Conservation (phyloP, 2,113 vertebrate genomes). For the Strix uralensis region DNA sequence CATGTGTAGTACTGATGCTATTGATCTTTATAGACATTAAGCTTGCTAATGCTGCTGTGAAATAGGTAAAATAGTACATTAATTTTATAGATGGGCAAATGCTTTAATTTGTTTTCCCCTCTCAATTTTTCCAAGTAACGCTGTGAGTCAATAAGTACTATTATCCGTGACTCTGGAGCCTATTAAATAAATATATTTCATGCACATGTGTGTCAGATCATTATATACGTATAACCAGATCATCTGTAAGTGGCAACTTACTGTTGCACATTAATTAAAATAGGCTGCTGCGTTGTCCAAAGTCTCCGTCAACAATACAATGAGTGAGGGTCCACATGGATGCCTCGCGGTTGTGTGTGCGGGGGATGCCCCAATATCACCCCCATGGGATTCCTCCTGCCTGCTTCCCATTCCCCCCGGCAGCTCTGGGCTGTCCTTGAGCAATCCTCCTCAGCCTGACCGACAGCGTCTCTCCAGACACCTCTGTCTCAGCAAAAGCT, state of each 20-base stretch:
- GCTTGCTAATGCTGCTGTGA: background rate
- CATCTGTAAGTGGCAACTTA: background rate
- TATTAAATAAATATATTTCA: background rate
- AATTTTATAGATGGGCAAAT: background rate
- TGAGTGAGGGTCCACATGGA: background rate
- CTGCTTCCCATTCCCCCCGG: background rate
- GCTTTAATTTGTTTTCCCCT: background rate
- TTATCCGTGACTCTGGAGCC: background rate
- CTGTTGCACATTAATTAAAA: background rate
- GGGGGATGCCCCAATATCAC: background rate
- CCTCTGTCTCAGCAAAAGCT: background rate
- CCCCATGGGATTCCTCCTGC: background rate
- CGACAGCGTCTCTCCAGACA: background rate
- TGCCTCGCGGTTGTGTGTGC: background rate
- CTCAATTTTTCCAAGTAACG: background rate
- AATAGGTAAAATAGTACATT: slow-evolving; percentile 18
- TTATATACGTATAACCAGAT: background rate
- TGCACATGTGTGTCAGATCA: background rate
- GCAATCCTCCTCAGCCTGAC: background rate
- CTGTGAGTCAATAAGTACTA: background rate
- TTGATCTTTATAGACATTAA: background rate
- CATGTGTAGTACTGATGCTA: background rate
- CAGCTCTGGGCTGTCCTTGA: background rate
- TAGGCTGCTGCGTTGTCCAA: background rate
- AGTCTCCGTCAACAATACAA: rapidly evolving